phyloP scores from a whole-genome alignment of 2,797 vertebrate species.

The Poecilia gillii region DNA sequence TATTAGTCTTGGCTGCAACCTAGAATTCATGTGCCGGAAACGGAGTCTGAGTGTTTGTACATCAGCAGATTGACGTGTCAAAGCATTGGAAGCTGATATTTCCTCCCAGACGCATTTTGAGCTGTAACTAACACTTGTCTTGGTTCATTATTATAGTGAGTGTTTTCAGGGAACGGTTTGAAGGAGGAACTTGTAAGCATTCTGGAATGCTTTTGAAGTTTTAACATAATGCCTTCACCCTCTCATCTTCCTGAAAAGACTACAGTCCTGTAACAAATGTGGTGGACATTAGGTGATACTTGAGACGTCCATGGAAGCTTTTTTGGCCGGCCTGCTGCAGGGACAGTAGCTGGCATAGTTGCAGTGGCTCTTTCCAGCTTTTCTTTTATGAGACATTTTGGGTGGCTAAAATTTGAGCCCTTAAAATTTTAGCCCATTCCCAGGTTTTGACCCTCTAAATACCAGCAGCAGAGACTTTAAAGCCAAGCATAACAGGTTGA shows the following conservation, averaged over 20 bases:
- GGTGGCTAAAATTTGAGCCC: conserved; percentile 41
- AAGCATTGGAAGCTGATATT: conserved; percentile 19
- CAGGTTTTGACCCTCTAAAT: background rate
- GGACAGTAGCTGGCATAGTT: conserved; percentile 50
- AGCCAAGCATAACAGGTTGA: background rate
- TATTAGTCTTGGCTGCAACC: background rate
- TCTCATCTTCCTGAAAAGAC: conserved; percentile 51
- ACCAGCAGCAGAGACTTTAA: background rate
- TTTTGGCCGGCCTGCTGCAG: conserved; percentile 25
- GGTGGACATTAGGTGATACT: conserved; percentile 43
- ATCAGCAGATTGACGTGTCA: conserved; percentile 26
- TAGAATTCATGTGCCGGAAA: conserved; percentile 42
- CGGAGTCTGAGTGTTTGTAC: conserved; percentile 30
- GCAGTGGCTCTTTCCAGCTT: conserved; percentile 31
- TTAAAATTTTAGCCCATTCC: background rate
- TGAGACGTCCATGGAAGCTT: conserved; percentile 21
- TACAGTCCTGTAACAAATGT: conserved; percentile 23
- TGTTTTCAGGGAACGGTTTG: conserved; percentile 45
- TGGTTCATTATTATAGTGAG: conserved; percentile 13
- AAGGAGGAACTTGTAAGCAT: conserved; percentile 62
- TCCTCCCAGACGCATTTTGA: conserved; percentile 27
- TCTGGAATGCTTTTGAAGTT: conserved; percentile 82
- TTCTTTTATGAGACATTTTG: conserved; percentile 33
- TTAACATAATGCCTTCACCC: conserved; percentile 54
- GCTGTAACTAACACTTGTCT: conserved; percentile 44